phyloP scores from a whole-genome alignment of 2,113 vertebrate genomes.

The Acanthochromis polyacanthus region DNA sequence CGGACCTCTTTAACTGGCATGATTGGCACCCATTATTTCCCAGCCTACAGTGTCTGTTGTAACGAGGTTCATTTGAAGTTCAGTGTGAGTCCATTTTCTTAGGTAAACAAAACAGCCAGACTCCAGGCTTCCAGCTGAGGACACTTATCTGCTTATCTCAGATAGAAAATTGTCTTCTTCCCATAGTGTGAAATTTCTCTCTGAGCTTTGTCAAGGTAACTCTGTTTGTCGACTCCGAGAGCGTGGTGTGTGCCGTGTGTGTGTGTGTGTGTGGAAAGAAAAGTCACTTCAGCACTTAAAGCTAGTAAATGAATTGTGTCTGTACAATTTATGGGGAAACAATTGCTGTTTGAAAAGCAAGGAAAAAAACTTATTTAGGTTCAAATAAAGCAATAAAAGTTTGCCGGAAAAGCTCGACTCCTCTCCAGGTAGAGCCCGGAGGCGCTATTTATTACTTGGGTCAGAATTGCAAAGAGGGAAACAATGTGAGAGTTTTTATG shows the following conservation, averaged over 20 bases:
- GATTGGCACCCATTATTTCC: constrained; percentile 62
- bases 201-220: constrained; percentile 25
- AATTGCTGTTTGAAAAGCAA: constrained; percentile 28
- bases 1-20: constrained; percentile 22
- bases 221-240: constrained; percentile 19
- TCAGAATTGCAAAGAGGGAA: constrained; percentile 37
- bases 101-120: constrained; percentile 69
- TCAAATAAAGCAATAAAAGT: constrained; percentile 47
- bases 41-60: constrained; percentile 32
- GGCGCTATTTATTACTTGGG: constrained; percentile 41
- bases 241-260: not conserved
- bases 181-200: constrained; percentile 36
- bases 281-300: constrained; percentile 28
- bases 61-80: constrained; percentile 72
- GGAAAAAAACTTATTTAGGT: constrained; percentile 31
- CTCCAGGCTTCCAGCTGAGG: constrained; percentile 45
- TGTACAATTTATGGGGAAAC: constrained; percentile 37
- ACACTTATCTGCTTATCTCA: constrained; percentile 61
- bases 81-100: constrained; percentile 58
- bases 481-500: constrained; percentile 41
- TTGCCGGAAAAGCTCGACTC: constrained; percentile 34
- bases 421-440: constrained; percentile 40
- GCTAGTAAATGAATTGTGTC: constrained; percentile 42
- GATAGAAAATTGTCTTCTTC: constrained; percentile 52
- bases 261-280: not conserved